Percentiles rank a stretch among this genome's conserved stretches.
These are phyloP conservation scores for Pterocles burchelli DNA, from an alignment of 2,113 vertebrate species.

Conservation along the genomic window DNA sequence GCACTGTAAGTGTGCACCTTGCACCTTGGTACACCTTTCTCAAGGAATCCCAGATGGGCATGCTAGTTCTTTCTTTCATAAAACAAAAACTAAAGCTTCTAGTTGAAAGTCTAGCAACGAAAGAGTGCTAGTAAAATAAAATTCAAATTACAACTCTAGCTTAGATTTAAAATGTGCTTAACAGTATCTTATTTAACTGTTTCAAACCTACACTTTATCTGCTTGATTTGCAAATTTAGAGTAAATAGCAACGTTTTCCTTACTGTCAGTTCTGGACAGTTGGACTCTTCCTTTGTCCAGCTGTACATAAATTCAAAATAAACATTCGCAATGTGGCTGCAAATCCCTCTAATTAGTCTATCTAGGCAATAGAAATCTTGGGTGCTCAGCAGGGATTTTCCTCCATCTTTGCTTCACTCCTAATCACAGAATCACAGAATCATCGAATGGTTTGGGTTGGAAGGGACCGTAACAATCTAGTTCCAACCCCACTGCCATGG, in stretches of 20 bases:
- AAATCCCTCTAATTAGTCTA: not conserved
- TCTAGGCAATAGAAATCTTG: not conserved
- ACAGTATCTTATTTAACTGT: not conserved
- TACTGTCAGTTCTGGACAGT: not conserved
- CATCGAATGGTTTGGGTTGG: too few relatives aligned
- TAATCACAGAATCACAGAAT: not conserved
- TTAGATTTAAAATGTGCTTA: not conserved
- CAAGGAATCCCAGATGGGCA: not conserved
- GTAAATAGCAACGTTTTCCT: not conserved
- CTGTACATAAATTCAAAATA: not conserved
- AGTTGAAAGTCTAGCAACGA: not conserved
- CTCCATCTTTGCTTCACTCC: not conserved
- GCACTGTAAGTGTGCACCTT: not conserved
- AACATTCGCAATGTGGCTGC: not conserved
- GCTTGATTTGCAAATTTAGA: not conserved
- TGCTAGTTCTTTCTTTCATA: not conserved
- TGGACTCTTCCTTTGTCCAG: not conserved
- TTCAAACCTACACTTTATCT: not conserved
- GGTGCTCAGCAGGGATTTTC: not conserved
- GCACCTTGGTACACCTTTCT: not conserved
- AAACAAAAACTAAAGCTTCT: not conserved
- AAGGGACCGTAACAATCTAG: too few relatives aligned
- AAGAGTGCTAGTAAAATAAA: not conserved
- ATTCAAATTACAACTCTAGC: not conserved
- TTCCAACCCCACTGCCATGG: too few relatives aligned